These are phyloP conservation scores for Phalacrocorax brasilianus DNA, from an alignment of 2,113 vertebrate species.

Conservation along the genomic window DNA sequence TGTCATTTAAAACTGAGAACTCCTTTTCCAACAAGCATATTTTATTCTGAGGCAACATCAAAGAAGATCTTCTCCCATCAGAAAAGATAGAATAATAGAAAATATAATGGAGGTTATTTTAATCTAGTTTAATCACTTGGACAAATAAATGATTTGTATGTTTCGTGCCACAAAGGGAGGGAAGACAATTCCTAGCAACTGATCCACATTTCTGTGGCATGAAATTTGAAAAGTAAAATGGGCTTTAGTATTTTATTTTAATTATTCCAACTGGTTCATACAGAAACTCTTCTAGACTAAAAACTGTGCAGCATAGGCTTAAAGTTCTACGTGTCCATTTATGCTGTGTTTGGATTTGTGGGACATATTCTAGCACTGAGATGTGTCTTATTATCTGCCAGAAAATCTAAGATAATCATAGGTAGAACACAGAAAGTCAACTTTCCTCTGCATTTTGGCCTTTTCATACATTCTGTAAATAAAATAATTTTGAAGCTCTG, in stretches of 20 bases:
- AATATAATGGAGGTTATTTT: neutral
- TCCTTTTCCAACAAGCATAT: neutral
- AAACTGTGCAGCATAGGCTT: neutral
- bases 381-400: neutral
- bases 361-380: neutral
- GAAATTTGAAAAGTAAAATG: neutral
- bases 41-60: slow-evolving; percentile 1
- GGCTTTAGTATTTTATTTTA: neutral
- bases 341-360: neutral
- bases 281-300: neutral
- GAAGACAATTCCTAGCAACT: neutral
- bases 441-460: neutral
- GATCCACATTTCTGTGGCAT: neutral
- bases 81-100: neutral
- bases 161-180: neutral
- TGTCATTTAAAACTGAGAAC: slow-evolving; percentile 33
- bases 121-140: neutral
- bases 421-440: neutral
- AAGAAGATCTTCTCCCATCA: neutral
- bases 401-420: neutral
- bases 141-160: neutral
- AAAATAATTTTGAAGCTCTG: neutral
- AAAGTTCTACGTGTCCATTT: neutral
- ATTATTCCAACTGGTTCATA: slow-evolving; percentile 10
- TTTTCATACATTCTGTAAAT: neutral